Evolutionary conservation across 2,888 invertebrate genomes (phyloP), one percentile per base, ranked within the genome.

Genomic region (Zygaena filipendulae): DNA sequence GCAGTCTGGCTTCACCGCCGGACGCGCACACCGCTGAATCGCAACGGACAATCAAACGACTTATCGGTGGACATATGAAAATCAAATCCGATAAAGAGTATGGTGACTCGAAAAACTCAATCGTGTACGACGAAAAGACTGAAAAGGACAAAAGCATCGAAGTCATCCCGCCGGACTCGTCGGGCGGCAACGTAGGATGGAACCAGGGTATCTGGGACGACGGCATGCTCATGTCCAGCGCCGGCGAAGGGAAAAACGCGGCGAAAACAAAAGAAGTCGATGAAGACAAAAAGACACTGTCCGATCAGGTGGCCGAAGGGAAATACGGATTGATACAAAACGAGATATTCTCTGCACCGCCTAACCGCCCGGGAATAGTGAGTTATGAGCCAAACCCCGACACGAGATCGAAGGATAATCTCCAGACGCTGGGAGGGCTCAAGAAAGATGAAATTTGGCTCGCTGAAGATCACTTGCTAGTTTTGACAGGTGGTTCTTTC

Each of bases 251-350:
- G 4, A 87, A 86, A 45, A 82, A 80, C 33, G 52, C 60, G 30
- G 55, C 59, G 9, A 74, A 71, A 45, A 71, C 77, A 11, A 61
- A 69, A 35, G 67, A 67, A 20, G 75, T 47, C 52, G 89, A 89
- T 36, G 92, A 92, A 39, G 87, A 89, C 13, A 89, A 87, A 59
- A 93, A 93, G 61, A 92, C 92, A 3, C 72, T 93, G 19, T 85
- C 91, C n/a, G 92, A 93, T 69, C 93, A 93, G 70, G 92, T 93
- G 43, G 88, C 90, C 34, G 94, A 94, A 56, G 94, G 93, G 21
- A 93, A 93, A 69, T 94, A 94, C 66, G 93, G 92, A 16, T 79
- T 94, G 4, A 92, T 94, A 42, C 92, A 93, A 55, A 88, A 90
- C 50, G 92, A 93, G 64, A 82, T 93, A 36, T 92, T 92, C 53